Base-by-base conservation (phyloP, 1,140 invertebrate species). In the Micrasema minimum region DNA sequence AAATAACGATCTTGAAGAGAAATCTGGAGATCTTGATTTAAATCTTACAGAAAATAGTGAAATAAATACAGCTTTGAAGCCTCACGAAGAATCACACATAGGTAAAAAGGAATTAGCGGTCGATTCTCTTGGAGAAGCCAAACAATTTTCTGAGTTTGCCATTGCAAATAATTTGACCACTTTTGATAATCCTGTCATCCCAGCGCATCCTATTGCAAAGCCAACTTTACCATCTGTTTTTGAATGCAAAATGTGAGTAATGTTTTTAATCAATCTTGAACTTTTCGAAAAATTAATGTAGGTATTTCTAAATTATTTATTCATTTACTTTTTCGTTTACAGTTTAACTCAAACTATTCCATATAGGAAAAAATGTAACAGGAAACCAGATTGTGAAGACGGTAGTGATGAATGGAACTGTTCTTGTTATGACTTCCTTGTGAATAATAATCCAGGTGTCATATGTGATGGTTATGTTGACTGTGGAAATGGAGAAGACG, bases 381-480 rank as follows among this genome's bases (percentile, higher is more conserved):
- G 85, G 20, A 80, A 87, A 43, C 78, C 87, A 14, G 92, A 95
- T 77, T 96, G 94, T 80, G 89, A 93, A 78, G 93, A 96, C 80
- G 89, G 89, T 12, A 91, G 89, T 0, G 94, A 96, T 80, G 94
- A 95, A 83, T 71, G 83, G 1, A 80, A 87, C 71, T 96, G 94
- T 76, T 88, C 83, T 0, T 96, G 93, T 78, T 83, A 80, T 48
- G 91, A 95, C 75, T 89, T 88, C 78, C 80, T 95, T 1, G 75
- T 75, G 37, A 78, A 79, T n/a, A 76, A 79, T 9, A 78, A 87
- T 75, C 81, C 85, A 11, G 78, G 80, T 4, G 81, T 88, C 0
- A 84, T 95, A 71, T 96, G 94, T 77, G 90, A 96, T 83, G 92
- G 91, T n/a, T 85, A 88, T 61, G 78, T 87, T 2, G 92, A 96